A percentile compares a stretch with the other conserved stretches of the same genome.
Evolutionary conservation across 2,113 vertebrate genomes (phyloP).

Genomic region (Aix galericulata): DNA sequence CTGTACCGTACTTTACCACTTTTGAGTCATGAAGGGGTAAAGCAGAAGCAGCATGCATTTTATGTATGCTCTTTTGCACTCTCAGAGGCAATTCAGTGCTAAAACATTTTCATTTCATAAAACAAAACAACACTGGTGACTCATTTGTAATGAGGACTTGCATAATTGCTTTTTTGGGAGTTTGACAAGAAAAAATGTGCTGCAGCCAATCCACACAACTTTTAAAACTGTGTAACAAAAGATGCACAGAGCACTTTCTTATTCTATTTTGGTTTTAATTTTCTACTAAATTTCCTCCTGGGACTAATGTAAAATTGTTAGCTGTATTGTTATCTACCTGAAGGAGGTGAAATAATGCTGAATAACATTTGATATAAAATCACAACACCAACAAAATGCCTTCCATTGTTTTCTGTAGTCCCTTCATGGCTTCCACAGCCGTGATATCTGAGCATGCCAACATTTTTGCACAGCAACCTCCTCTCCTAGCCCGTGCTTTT

Average conservation of each 20-base stretch:
- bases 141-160: slow-evolving; percentile 46
- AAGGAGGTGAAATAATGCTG: not conserved
- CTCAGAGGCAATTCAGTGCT: not conserved
- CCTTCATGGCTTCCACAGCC: not conserved
- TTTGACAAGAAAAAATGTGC: not conserved
- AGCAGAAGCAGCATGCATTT: slow-evolving; percentile 15
- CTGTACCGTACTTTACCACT: not conserved
- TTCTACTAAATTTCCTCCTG: not conserved
- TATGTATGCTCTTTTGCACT: slow-evolving; percentile 5
- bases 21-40: not conserved
- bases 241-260: not conserved
- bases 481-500: not conserved
- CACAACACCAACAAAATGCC: not conserved
- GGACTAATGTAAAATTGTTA: not conserved
- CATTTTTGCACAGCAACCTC: not conserved
- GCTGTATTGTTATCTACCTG: not conserved
- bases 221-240: slow-evolving; percentile 5
- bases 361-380: not conserved
- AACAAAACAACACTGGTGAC: slow-evolving; percentile 42
- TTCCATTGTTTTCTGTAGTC: not conserved
- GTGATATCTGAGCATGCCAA: not conserved
- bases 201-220: not conserved
- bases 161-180: slow-evolving; percentile 47
- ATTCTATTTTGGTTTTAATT: not conserved
- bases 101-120: slow-evolving; percentile 28